phyloP scores from a whole-genome alignment of 2,113 vertebrate genomes.

The Melospiza georgiana region DNA sequence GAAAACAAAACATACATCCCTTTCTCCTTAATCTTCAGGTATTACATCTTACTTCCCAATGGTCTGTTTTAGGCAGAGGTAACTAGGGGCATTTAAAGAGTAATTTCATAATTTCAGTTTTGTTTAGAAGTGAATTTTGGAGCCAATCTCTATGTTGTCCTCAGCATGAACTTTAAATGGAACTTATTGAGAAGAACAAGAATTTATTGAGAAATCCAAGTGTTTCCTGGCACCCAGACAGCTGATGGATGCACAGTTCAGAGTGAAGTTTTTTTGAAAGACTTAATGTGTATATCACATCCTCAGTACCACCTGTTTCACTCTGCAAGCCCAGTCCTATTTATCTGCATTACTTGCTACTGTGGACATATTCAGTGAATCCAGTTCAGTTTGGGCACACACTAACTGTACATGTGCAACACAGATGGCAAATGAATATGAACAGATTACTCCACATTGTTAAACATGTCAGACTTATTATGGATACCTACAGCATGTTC shows the following conservation, averaged over 20 bases:
- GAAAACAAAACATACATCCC: neutral
- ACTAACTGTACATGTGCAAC: neutral
- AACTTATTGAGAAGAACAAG: neutral
- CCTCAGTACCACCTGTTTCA: neutral
- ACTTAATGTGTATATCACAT: neutral
- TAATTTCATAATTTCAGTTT: neutral
- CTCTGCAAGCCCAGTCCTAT: neutral
- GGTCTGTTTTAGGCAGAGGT: neutral
- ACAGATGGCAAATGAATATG: constrained; percentile 20
- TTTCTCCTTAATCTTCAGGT: neutral
- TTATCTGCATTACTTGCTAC: neutral
- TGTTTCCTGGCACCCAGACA: neutral
- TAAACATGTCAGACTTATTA: neutral
- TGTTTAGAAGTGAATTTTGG: neutral
- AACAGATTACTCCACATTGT: neutral
- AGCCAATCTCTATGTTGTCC: neutral
- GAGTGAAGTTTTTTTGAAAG: neutral
- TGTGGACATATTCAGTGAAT: neutral
- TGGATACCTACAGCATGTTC: neutral
- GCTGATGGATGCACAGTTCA: neutral
- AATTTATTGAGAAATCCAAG: neutral
- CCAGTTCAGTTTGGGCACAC: neutral
- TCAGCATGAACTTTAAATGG: neutral
- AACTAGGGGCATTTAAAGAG: neutral
- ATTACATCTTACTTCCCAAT: neutral